Conservation (phyloP, 2,888 invertebrate species). For the Troglohyphantes excavatus region DNA sequence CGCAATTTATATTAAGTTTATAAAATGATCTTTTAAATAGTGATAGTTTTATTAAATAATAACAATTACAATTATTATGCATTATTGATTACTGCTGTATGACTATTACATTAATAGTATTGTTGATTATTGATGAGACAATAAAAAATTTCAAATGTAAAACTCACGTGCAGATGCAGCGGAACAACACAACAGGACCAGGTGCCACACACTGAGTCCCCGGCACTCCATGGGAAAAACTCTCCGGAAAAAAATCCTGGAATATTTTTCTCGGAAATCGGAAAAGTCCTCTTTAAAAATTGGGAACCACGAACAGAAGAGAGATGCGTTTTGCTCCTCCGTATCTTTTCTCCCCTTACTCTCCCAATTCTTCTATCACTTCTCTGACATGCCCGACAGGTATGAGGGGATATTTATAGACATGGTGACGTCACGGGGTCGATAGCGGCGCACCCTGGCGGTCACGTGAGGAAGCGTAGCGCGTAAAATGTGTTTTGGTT, state of each 20-base stretch:
- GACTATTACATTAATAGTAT: too few species aligned
- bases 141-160: background rate
- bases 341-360: constrained; percentile 30
- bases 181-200: constrained; percentile 41
- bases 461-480: constrained; percentile 18
- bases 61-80: too few species aligned
- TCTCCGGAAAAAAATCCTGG: constrained; percentile 21
- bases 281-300: constrained; percentile 43
- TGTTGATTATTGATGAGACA: too few species aligned
- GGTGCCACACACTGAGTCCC: constrained; percentile 32
- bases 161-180: constrained; percentile 63
- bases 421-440: constrained; percentile 41
- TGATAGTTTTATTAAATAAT: too few species aligned
- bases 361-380: constrained; percentile 36
- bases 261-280: background rate
- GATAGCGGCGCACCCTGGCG: constrained; percentile 30
- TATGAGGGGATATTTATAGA: constrained; percentile 59
- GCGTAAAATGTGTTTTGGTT: constrained; percentile 14
- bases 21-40: too few species aligned
- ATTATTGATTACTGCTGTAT: too few species aligned
- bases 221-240: constrained; percentile 55
- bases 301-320: constrained; percentile 16
- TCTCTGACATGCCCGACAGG: constrained; percentile 58
- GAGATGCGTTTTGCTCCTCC: constrained; percentile 37
- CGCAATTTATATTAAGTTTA: too few species aligned